A percentile compares a stretch with the other conserved stretches of the same genome.
Conservation (phyloP, 2,797 vertebrate species). For the Thalassophryne amazonica region DNA sequence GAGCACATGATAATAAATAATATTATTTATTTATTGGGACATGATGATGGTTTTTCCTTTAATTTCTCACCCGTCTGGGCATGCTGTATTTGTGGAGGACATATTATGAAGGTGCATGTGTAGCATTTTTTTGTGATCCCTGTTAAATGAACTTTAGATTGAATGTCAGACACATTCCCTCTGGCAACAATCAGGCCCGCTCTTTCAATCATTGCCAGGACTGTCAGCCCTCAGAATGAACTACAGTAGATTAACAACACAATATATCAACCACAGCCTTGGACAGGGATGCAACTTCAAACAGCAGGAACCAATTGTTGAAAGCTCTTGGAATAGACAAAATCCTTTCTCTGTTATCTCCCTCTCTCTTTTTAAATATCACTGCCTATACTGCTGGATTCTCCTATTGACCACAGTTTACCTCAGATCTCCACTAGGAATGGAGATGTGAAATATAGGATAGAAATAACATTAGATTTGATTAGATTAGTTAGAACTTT, state of each 20-base stretch:
- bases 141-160: constrained; percentile 73
- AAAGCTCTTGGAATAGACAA: constrained; percentile 16
- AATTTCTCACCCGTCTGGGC: no score
- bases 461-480: no score
- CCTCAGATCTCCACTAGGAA: constrained; percentile 23
- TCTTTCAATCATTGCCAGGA: constrained; percentile 50
- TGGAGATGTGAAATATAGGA: constrained; percentile 51
- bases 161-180: constrained; percentile 64
- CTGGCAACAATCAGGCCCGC: constrained; percentile 50
- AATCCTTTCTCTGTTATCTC: neutral
- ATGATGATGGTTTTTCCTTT: no score
- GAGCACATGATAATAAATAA: no score
- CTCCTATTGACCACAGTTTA: constrained; percentile 41
- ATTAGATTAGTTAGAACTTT: no score
- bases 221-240: constrained; percentile 36
- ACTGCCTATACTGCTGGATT: constrained; percentile 1
- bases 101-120: constrained; percentile 28
- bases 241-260: constrained; percentile 32
- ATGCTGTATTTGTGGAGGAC: constrained; percentile 18
- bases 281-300: constrained; percentile 27
- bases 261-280: constrained; percentile 51
- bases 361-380: constrained; percentile 14
- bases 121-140: constrained; percentile 51
- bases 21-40: no score
- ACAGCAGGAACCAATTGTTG: constrained; percentile 26